These are phyloP conservation scores for Hystrix cristata DNA, from an alignment of 2,113 vertebrate genomes.

Conservation along the genomic window DNA sequence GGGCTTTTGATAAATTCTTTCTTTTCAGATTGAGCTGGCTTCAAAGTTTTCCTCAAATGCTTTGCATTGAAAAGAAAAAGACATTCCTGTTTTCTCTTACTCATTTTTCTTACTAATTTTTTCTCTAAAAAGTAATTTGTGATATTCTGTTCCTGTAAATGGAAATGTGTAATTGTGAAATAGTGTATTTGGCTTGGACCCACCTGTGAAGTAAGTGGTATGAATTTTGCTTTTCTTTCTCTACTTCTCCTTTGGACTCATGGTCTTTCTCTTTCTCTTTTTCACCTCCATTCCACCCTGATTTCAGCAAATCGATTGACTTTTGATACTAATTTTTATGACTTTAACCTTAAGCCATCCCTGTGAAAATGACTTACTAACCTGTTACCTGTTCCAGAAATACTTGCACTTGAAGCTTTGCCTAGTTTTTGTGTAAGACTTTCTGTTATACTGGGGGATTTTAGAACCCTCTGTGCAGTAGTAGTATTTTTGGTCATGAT, in stretches of 20 bases:
- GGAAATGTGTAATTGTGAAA: neutral
- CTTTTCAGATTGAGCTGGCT: neutral
- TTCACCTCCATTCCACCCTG: neutral
- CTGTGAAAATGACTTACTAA: neutral
- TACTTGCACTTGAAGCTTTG: neutral
- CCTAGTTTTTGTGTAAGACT: neutral
- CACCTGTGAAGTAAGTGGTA: neutral
- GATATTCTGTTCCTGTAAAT: neutral
- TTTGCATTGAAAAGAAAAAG: neutral
- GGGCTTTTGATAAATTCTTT: neutral
- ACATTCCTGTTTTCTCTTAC: neutral
- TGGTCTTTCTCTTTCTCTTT: neutral
- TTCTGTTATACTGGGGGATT: neutral
- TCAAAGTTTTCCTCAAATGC: neutral
- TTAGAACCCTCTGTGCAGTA: neutral
- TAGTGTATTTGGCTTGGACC: neutral
- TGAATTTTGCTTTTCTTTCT: neutral
- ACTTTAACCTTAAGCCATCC: neutral
- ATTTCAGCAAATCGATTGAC: neutral
- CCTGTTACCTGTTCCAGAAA: neutral
- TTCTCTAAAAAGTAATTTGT: slow-evolving; percentile 8
- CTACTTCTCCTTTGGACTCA: neutral
- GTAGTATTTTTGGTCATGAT: neutral
- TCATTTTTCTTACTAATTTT: neutral
- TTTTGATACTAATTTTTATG: slow-evolving; percentile 3